phyloP scores from a whole-genome alignment of 2,888 invertebrate genomes.

The Neoitamus cyanurus region DNA sequence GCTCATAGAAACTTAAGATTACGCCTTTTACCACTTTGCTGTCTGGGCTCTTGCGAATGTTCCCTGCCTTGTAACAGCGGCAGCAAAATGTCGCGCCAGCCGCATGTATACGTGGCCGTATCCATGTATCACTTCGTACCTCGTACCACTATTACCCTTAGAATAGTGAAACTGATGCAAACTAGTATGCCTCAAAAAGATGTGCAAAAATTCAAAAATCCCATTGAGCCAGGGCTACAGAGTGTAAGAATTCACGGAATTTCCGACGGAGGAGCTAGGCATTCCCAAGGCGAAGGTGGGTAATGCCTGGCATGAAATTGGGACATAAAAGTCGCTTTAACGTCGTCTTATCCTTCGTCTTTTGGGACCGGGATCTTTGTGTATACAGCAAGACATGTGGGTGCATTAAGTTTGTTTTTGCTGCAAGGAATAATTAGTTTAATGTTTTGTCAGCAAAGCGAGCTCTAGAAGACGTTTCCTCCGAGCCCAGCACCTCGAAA shows the following conservation, averaged over 20 bases:
- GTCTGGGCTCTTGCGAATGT: not conserved
- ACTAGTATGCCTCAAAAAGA: not conserved
- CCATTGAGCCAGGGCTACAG: not conserved
- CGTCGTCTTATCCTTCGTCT: constrained; percentile 46
- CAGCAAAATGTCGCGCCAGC: not conserved
- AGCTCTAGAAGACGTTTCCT: not conserved
- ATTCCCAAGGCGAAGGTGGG: not conserved
- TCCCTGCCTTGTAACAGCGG: not conserved
- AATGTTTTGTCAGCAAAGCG: constrained; percentile 5
- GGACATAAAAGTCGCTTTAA: constrained; percentile 48
- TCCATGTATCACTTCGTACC: not conserved
- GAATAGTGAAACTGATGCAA: not conserved
- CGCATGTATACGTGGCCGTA: not conserved
- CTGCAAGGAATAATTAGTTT: constrained; percentile 35
- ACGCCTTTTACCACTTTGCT: constrained; percentile 4
- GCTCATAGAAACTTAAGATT: constrained; percentile 25
- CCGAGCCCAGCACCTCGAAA: not conserved
- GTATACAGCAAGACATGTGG: not conserved
- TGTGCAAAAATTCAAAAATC: not conserved
- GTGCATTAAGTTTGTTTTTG: constrained; percentile 7
- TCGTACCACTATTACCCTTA: not conserved
- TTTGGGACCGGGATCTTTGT: constrained; percentile 5
- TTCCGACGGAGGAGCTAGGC: not conserved
- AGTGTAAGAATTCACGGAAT: not conserved
- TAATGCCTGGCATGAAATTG: constrained; percentile 45